These are phyloP conservation scores for Nyctereutes procyonoides DNA, from an alignment of 2,113 vertebrate genomes.

Conservation along the genomic window DNA sequence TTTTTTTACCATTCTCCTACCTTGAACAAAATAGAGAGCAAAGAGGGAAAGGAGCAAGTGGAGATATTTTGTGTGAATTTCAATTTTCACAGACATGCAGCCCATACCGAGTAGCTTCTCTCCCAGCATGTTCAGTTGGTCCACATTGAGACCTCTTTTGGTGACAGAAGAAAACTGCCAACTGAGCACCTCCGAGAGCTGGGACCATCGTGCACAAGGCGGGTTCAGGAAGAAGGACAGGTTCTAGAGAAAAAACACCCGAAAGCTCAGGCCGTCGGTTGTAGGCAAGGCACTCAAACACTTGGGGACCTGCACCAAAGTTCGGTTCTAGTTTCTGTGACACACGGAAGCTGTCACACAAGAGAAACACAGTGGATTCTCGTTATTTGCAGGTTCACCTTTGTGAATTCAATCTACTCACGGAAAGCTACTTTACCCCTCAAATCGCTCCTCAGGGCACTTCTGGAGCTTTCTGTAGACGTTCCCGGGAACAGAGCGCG, in stretches of 20 bases:
- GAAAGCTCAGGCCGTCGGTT: background rate
- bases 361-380: background rate
- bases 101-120: conserved; percentile 91
- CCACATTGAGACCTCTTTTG: conserved; percentile 90
- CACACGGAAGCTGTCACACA: background rate
- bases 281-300: background rate
- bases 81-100: background rate
- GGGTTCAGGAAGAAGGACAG: conserved; percentile 93
- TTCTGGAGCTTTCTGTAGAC: background rate
- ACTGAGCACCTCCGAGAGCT: conserved; percentile 93
- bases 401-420: background rate
- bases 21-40: background rate
- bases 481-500: background rate
- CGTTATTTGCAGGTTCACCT: background rate
- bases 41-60: background rate
- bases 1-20: background rate
- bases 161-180: conserved; percentile 97
- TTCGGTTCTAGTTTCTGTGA: background rate
- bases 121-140: conserved; percentile 92
- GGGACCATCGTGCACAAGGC: conserved; percentile 90
- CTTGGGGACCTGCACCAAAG: background rate
- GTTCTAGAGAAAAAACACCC: conserved; percentile 86
- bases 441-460: background rate
- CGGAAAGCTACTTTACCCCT: background rate
- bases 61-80: background rate